phyloP scores from a whole-genome alignment of 2,888 invertebrate genomes.

The Pristionchus arcanus region DNA sequence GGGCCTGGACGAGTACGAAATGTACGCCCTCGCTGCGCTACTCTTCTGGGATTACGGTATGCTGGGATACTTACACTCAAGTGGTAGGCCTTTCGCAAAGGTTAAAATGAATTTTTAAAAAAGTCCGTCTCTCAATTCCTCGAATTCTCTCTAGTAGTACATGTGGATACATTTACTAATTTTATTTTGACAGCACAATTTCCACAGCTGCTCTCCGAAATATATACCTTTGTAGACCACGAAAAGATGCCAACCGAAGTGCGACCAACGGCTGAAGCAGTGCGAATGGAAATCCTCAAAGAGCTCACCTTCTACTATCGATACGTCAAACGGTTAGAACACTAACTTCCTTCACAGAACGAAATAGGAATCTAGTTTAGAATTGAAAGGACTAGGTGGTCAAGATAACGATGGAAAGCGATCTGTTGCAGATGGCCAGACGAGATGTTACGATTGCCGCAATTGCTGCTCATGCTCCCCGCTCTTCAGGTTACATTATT shows the following conservation, averaged over 20 bases:
- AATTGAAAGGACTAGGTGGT: too few relatives aligned
- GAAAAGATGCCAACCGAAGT: slow-evolving; percentile 24
- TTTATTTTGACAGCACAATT: too few relatives aligned
- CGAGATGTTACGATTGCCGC: slow-evolving; percentile 10
- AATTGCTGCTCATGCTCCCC: slow-evolving; percentile 39
- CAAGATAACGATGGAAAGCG: neutral
- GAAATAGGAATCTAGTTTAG: too few relatives aligned
- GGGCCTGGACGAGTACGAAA: slow-evolving; percentile 46
- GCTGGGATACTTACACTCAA: neutral
- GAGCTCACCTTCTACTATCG: slow-evolving; percentile 52
- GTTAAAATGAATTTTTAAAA: too few relatives aligned
- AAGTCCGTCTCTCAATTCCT: too few relatives aligned
- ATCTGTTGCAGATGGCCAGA: neutral
- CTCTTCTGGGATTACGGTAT: slow-evolving; percentile 52
- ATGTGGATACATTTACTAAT: too few relatives aligned
- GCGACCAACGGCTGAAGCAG: neutral
- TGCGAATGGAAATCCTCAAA: slow-evolving; percentile 25
- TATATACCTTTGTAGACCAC: neutral
- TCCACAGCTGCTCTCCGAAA: too few relatives aligned
- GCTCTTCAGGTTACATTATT: slow-evolving; percentile 20
- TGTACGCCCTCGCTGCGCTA: slow-evolving; percentile 25
- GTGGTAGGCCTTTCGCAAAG: too few relatives aligned
- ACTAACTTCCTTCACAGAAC: neutral
- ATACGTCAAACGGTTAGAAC: slow-evolving; percentile 1
- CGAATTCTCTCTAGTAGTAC: too few relatives aligned